Conservation (phyloP, 1,140 invertebrate species). For the Drosophila pseudoananassae region DNA sequence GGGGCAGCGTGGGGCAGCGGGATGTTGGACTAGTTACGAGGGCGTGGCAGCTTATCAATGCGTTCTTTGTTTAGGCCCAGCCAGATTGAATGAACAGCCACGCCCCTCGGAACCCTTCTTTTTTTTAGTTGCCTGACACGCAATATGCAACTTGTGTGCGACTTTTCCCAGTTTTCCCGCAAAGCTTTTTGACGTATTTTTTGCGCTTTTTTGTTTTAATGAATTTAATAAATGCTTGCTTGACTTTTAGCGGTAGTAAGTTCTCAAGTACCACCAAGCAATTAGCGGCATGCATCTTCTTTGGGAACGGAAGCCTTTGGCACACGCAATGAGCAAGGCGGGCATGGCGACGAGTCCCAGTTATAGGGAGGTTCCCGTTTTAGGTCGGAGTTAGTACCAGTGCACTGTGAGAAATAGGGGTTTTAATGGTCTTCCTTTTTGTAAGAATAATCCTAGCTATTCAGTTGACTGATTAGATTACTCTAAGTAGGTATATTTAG, state of each 20-base stretch:
- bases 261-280: conserved; percentile 71
- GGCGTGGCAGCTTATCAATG: conserved; percentile 74
- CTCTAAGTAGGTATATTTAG: too few relatives aligned
- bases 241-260: conserved; percentile 75
- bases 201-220: conserved; percentile 54
- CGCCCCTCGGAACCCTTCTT: neutral
- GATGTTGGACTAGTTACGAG: conserved; percentile 15
- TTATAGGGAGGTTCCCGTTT: conserved; percentile 38
- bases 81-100: conserved; percentile 15
- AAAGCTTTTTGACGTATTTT: conserved; percentile 1
- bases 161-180: conserved; percentile 36
- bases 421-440: neutral
- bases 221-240: conserved; percentile 80
- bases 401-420: neutral
- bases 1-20: neutral
- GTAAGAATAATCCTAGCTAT: too few relatives aligned
- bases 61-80: conserved; percentile 64
- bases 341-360: conserved; percentile 17
- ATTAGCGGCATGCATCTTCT: conserved; percentile 73
- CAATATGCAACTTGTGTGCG: conserved; percentile 42
- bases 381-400: conserved; percentile 1
- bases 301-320: conserved; percentile 73
- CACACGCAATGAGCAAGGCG: conserved; percentile 63
- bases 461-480: too few relatives aligned
- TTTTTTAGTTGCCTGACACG: conserved; percentile 28